A percentile compares a stretch with the other conserved stretches of the same genome.
Evolutionary conservation across 2,888 invertebrate species (phyloP).

Genomic region (Callimorpha dominula): DNA sequence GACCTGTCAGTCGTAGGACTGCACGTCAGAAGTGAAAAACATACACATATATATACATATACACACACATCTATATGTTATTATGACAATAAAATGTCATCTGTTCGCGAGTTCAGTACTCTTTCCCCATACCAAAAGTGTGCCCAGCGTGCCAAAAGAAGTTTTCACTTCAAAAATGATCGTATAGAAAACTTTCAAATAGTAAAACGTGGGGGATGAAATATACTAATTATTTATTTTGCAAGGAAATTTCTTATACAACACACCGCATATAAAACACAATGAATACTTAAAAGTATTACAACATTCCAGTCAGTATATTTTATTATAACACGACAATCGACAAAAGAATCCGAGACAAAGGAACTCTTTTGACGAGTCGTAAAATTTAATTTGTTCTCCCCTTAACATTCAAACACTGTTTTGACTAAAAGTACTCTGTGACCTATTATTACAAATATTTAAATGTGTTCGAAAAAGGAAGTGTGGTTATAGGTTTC

Average conservation of each 20-base stretch:
- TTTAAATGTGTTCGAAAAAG: slow-evolving; percentile 48
- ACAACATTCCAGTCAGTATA: slow-evolving; percentile 39
- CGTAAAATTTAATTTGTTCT: slow-evolving; percentile 63
- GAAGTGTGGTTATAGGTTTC: slow-evolving; percentile 56
- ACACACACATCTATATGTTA: too few species aligned
- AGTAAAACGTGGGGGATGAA: slow-evolving; percentile 28
- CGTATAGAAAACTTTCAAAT: not conserved
- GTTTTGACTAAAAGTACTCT: slow-evolving; percentile 15
- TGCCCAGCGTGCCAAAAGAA: too few species aligned
- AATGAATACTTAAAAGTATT: slow-evolving; percentile 35
- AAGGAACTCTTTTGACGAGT: slow-evolving; percentile 56
- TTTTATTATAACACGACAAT: slow-evolving; percentile 50
- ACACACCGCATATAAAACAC: slow-evolving; percentile 16
- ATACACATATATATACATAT: too few species aligned
- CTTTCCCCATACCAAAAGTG: too few species aligned
- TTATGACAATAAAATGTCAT: too few species aligned
- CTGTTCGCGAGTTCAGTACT: too few species aligned
- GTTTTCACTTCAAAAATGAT: too few species aligned
- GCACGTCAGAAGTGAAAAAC: too few species aligned
- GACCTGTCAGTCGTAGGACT: too few species aligned
- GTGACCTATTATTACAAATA: slow-evolving; percentile 36
- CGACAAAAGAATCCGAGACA: slow-evolving; percentile 58
- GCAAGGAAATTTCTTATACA: not conserved
- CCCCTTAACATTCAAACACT: slow-evolving; percentile 53
- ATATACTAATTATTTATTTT: slow-evolving; percentile 13